Base-by-base conservation (phyloP, 2,113 vertebrate genomes). In the Urocynchramus pylzowi region DNA sequence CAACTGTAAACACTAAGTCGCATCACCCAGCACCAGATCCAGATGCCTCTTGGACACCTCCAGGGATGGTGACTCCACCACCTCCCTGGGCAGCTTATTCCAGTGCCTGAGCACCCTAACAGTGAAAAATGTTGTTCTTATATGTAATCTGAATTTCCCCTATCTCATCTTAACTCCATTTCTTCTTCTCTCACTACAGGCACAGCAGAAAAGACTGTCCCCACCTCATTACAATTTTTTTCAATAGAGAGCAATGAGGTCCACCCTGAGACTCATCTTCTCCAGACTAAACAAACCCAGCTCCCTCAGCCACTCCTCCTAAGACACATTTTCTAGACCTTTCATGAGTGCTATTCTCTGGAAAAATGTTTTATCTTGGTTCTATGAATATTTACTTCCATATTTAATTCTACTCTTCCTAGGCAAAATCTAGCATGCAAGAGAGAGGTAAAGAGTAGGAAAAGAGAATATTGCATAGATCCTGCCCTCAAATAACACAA, bases 131-230 rank as follows among this genome's bases (percentile, higher is more conserved):
- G 7, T 45, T 56, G 22, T 17, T 35, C 24, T 44, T 54, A n/a
- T 6, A 15, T 23, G 9, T 30, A 57, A 35, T 41, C 60, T 57
- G 50, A 57, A 49, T 75, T 64, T 85, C 16, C 10, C 19, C n/a
- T n/a, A 6, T 49, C n/a, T 65, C 42, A n/a, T 16, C 14, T n/a
- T 28, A 49, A 24, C 12, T 47, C 18, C 18, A 12, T n/a, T 74
- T 56, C 9, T 30, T 53, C 8, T 44, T 64, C 30, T 57, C 19
- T 75, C 23, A 10, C 16, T 47, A 6, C 50, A n/a, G 50, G 23
- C 42, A 56, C 0, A 2, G 30, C 10, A 41, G n/a, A 65, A 75
- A 41, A 64, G 6, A 7, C 9, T 9, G 9, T 4, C 11, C 5
- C 13, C 28, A 56, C 12, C 19, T 64, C 15, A 28, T 33, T 33